Base-by-base conservation (phyloP, 1,140 invertebrate genomes). In the Bombus sylvicola region DNA sequence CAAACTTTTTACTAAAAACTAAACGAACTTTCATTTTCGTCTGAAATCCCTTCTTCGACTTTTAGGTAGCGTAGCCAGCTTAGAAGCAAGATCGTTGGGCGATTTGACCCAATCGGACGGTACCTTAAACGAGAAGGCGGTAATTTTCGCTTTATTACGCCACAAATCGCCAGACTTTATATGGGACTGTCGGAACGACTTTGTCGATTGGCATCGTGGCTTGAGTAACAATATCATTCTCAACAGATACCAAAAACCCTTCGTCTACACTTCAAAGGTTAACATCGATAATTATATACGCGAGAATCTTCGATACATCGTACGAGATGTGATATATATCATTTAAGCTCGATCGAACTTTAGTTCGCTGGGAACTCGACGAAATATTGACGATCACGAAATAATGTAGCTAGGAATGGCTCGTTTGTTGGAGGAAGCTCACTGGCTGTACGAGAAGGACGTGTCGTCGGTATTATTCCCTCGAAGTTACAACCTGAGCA, bases 401-500 rank as follows among this genome's bases (percentile, higher is more conserved):
- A 59, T 34, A 81, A 68, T 85, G 43, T 68, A 96, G 96, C 92
- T 96, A 59, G 96, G 97, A 66, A 94, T 97, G 86, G 96, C 96
- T 86, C 94, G 95, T n/a, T 96, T 96, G 88, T 93, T 97, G 87
- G 95, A 96, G 86, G 96, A 97, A 3, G 84, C 78, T 12, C 96
- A 96, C 79, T 97, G 97, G 96, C 96, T 95, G 71, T 94, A 93
- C 92, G 96, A 97, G 86, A 93, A 95, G 31, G 94, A 96, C 25
- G 93, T 96, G 59, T 95, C 96, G 4, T 95, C 96, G 71, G 95
- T 96, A 8, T 95, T 96, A 84, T 97, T 96, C 88, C 97, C 97
- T 9, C 94, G 97, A 25, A 96, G 96, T 90, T 97, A 97, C 92
- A 96, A 96, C 72, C 95, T 96, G 39, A 96, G 96, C 83, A 94